Evolutionary conservation across 2,113 vertebrate species (phyloP), one percentile per base, ranked within the genome.

Genomic region (Pluvialis apricaria): DNA sequence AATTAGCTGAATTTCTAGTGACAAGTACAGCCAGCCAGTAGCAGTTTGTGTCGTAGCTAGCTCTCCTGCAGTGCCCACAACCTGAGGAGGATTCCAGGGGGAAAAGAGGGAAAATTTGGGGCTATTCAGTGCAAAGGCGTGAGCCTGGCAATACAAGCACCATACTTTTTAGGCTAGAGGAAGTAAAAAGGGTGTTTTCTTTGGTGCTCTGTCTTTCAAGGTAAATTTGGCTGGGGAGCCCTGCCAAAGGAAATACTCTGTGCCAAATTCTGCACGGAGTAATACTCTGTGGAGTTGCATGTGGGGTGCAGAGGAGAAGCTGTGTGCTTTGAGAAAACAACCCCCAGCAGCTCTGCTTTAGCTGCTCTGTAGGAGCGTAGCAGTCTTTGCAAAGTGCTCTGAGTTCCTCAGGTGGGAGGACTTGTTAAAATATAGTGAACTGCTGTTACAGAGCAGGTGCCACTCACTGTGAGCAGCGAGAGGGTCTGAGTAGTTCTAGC

Each of bases 1-100:
- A 94, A 98, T 98, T 98, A 98, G 71, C 92, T 61, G 69, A 91
- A 97, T 98, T 96, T 78, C 88, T 88, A 78, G 92, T 97, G 97
- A 97, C 96, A 92, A 55, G 88, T 40, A 49, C 52, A 80, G 71
- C 47, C 75, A 82, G 38, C 20, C 10, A 34, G 51, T 68, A 86
- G 54, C 70, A 55, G 22, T 44, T 68, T 1, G 0, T 79, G 26
- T 44, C 9, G 5, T 64, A 78, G 85, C 51, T 77, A 72, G 84
- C 72, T 89, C 66, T 93, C 78, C 76, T 83, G 64, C 28, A 71
- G 70, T 2, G 0, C 66, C 78, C 29, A 58, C 6, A 3, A 45
- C 32, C 36, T 49, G 34, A 75, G 28, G 66, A 84, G 62, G n/a
- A 12, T 75, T 77, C 52, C 5, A 47, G 78, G 40, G 16, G 21